Conservation (phyloP, 1,140 invertebrate genomes). For the Pseudobourletiella spinata region DNA sequence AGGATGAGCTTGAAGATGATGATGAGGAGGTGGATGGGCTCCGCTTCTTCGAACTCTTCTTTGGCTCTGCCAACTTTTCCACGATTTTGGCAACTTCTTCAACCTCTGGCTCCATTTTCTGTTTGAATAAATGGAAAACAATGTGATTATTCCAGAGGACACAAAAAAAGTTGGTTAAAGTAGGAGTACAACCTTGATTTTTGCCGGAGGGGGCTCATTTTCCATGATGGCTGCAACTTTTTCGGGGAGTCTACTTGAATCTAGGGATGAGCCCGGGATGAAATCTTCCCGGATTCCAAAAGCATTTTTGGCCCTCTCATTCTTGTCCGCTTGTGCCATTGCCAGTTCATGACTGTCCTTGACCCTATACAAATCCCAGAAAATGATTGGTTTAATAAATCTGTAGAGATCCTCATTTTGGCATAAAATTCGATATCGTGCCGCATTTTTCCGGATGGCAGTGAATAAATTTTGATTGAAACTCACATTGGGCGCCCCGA, state of each 20-base stretch:
- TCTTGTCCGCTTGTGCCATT: conserved; percentile 93
- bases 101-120: neutral
- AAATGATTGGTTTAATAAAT: neutral
- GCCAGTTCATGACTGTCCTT: conserved; percentile 92
- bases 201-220: no score
- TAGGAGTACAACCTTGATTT: neutral
- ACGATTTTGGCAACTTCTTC: neutral
- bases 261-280: conserved; percentile 86
- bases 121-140: neutral
- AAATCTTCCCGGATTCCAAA: conserved; percentile 91
- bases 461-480: no score
- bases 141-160: neutral
- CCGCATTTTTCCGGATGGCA: no score
- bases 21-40: neutral
- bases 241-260: conserved; percentile 69
- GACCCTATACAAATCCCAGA: conserved; percentile 53
- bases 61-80: neutral
- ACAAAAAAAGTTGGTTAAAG: neutral
- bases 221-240: conserved; percentile 46
- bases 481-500: conserved; percentile 66
- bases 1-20: neutral
- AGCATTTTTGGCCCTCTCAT: conserved; percentile 79
- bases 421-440: neutral
- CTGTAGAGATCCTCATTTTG: no score
- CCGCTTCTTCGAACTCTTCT: neutral